Conservation (phyloP, 2,797 vertebrate species). For the Ctenochaetus hawaiiensis region DNA sequence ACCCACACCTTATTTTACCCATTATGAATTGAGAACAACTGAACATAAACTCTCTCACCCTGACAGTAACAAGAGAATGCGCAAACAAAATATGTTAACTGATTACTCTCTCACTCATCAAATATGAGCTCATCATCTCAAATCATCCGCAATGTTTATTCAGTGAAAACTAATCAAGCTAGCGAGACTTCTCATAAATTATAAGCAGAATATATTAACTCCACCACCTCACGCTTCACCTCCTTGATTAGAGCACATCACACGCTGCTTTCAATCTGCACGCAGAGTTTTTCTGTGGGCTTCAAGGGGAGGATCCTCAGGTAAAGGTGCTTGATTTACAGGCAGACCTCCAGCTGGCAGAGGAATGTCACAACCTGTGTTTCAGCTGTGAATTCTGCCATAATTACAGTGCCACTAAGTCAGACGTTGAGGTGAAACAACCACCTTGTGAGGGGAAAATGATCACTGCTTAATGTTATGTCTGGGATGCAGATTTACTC, state of each 20-base stretch:
- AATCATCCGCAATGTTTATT: background rate
- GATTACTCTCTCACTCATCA: background rate
- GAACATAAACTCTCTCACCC: background rate
- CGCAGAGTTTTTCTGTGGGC: slow-evolving; percentile 26
- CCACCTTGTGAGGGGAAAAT: slow-evolving; percentile 77
- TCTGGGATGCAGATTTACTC: slow-evolving; percentile 81
- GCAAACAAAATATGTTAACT: background rate
- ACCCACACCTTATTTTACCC: background rate
- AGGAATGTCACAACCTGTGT: slow-evolving; percentile 85
- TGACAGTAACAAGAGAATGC: background rate
- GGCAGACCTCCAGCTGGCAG: slow-evolving; percentile 83
- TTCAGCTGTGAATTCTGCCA: slow-evolving; percentile 80
- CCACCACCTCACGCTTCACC: background rate
- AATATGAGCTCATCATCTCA: background rate
- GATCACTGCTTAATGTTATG: slow-evolving; percentile 80
- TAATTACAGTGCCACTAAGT: slow-evolving; percentile 86
- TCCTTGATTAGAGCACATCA: background rate
- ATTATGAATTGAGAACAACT: too few relatives aligned
- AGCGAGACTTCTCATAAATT: background rate
- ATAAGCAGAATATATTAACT: background rate
- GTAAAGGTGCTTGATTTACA: slow-evolving; percentile 80
- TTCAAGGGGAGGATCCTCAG: slow-evolving; percentile 59
- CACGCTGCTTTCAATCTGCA: background rate
- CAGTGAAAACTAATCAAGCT: slow-evolving; percentile 2
- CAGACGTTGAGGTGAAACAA: slow-evolving; percentile 80